Evolutionary conservation across 2,797 vertebrate species (phyloP).

Genomic region (Pelochelys cantorii): DNA sequence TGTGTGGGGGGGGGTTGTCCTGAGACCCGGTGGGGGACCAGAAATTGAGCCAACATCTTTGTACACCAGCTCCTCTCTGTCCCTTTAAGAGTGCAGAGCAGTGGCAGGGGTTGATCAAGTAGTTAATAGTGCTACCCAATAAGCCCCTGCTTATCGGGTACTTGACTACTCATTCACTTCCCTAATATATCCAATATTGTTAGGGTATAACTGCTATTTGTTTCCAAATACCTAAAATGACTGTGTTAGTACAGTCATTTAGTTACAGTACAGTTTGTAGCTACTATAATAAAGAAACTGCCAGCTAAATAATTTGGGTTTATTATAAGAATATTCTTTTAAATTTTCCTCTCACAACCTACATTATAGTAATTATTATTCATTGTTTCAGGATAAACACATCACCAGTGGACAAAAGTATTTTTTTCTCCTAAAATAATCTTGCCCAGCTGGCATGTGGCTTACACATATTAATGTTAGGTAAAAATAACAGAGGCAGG

Average conservation of each 20-base stretch:
- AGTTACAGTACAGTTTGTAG: not conserved
- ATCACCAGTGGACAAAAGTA: fast-evolving
- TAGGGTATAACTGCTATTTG: not conserved
- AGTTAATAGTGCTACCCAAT: too few species aligned
- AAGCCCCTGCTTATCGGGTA: too few species aligned
- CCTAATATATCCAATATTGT: not conserved
- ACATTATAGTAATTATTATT: not conserved
- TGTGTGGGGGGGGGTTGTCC: too few species aligned
- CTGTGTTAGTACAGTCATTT: not conserved
- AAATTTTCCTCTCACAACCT: not conserved
- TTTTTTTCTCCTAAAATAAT: constrained; percentile 6
- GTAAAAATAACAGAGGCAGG: not conserved
- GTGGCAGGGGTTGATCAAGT: too few species aligned
- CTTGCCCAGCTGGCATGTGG: not conserved
- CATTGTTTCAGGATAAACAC: not conserved
- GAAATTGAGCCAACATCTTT: too few species aligned
- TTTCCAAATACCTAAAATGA: not conserved
- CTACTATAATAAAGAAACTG: not conserved
- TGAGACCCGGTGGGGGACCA: too few species aligned
- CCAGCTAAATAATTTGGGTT: not conserved
- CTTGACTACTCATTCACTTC: too few species aligned
- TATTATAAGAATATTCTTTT: not conserved
- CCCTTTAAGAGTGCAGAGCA: too few species aligned
- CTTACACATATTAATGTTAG: not conserved
- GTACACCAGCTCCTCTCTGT: too few species aligned